Conservation (phyloP, 2,113 vertebrate genomes). For the Labeo catla region DNA sequence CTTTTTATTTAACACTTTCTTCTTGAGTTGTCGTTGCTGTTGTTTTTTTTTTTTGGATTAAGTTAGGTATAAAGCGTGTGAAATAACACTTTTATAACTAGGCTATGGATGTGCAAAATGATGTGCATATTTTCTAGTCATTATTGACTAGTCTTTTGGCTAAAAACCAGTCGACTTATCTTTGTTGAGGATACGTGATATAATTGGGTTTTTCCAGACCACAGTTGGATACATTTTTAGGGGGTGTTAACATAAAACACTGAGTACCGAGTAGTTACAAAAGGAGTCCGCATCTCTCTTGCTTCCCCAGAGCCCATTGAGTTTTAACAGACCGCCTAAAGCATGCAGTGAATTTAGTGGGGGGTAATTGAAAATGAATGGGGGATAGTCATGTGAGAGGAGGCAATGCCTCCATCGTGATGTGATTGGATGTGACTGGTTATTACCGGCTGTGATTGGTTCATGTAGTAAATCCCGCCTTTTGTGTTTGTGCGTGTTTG, state of each 20-base stretch:
- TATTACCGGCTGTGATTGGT: too few species aligned
- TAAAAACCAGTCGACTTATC: background rate
- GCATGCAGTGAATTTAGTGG: too few species aligned
- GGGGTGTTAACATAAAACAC: background rate
- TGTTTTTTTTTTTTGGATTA: background rate
- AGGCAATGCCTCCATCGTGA: too few species aligned
- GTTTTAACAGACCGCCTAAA: too few species aligned
- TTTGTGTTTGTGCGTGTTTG: too few species aligned
- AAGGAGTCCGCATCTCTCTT: too few species aligned
- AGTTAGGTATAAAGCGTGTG: background rate
- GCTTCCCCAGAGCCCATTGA: too few species aligned
- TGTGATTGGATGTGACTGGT: too few species aligned
- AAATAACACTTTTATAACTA: background rate
- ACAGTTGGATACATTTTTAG: background rate
- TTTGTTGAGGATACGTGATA: background rate
- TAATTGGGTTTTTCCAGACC: background rate
- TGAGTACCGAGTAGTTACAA: too few species aligned
- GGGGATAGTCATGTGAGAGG: too few species aligned
- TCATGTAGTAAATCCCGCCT: too few species aligned
- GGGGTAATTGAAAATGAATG: too few species aligned
- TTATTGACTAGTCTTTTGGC: background rate
- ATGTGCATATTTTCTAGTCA: background rate
- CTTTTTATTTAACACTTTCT: slow-evolving; percentile 49
- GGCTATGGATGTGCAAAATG: background rate
- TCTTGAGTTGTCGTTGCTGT: slow-evolving; percentile 47